Base-by-base conservation (phyloP, 2,113 vertebrate species). In the Albula goreensis region DNA sequence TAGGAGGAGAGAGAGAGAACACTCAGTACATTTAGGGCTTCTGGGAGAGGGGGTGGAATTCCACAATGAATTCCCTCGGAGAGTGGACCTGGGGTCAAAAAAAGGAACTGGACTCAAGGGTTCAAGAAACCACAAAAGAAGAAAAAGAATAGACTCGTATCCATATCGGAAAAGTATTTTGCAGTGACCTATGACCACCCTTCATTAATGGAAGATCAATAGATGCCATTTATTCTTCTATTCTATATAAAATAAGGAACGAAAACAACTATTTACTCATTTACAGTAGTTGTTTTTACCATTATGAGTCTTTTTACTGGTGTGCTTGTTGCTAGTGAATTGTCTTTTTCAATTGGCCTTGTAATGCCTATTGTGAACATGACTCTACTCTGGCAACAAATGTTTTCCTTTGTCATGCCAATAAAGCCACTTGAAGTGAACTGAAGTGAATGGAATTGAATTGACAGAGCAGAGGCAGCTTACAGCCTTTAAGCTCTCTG, bases 1-100 rank as follows among this genome's bases (percentile, higher is more conserved):
- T 3, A 77, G 3, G 85, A 15, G 41, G 83, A 80, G 0, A 83
- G 82, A 0, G 0, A 41, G 31, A 41, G 31, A 41, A 41, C 31
- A 41, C 31, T 41, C 31, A 41, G 31, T 41, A 41, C 31, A 41
- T 41, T 41, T 41, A 41, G 31, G 1, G 31, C 31, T 41, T 41
- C 31, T 1, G 2, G 85, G 52, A 50, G 22, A 66, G 10, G 50
- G 66, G 25, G 48, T 5, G 25, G 12, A 41, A 41, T 41, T 41
- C 31, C 31, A 41, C 31, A 41, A 41, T 41, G 31, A 41, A 41
- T 41, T 41, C 31, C 31, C 31, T 41, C 31, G 31, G 31, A 41
- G 31, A 41, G 31, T 41, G 31, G 31, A 41, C 1, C 31, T 41
- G 31, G 31, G 31, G 31, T 41, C 31, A 41, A 41, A 41, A 41